Evolutionary conservation across 2,113 vertebrate genomes (phyloP).

Genomic region (human): GRCh38 chr7:11056501-11057000

Average conservation of each 20-base stretch:
- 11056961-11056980: slow-evolving; percentile 60
- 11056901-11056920: slow-evolving; percentile 26
- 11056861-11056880: slow-evolving; percentile 15
- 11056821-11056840: not conserved
- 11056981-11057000: not conserved
- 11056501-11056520: slow-evolving; percentile 77
- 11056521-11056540: slow-evolving; percentile 81
- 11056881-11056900: not conserved
- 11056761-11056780: too few relatives aligned
- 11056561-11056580: slow-evolving; percentile 81
- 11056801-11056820: not conserved
- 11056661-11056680: slow-evolving; percentile 71
- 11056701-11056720: not conserved
- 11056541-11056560: slow-evolving; percentile 85
- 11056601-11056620: slow-evolving; percentile 87
- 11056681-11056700: slow-evolving; percentile 45
- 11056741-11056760: too few relatives aligned
- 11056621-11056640: slow-evolving; percentile 86
- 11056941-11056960: slow-evolving; percentile 42
- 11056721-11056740: not conserved
- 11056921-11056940: slow-evolving; percentile 20
- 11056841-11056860: not conserved
- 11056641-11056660: slow-evolving; percentile 58
- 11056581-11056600: slow-evolving; percentile 88
- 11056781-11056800: too few relatives aligned